Evolutionary conservation across 2,888 invertebrate genomes (phyloP), one percentile per base, ranked within the genome.

Genomic region (Dioctria linearis): DNA sequence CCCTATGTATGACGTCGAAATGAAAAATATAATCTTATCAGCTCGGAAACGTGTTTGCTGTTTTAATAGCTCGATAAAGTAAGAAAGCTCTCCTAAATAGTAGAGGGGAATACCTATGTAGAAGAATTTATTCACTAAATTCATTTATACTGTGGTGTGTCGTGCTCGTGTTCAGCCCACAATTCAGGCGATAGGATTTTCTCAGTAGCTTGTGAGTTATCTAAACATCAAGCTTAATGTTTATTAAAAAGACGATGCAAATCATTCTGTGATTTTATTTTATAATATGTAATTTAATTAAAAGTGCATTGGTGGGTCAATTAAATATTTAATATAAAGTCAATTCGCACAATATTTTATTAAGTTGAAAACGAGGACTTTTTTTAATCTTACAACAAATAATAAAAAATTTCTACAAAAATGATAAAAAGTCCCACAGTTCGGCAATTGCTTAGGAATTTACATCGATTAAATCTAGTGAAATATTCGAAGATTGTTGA

Each of bases 181-280:
- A 67, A 46, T 67, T 46, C 46, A 46, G 46, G 42, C 46, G 42
- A 13, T 67, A 67, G 46, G 67, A 67, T 9, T 13, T 67, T n/a
- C 25, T 67, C n/a, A 67, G 67, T 67, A 67, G 46, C 67, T 67
- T 67, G 37, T 13, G 46, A 43, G 67, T 46, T 67, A 25, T 25
- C 46, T 13, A 67, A 67, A 67, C 43, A 46, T 67, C 46, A 46
- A 67, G 67, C 6, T 67, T 46, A 43, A 67, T 65, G 42, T 40
- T 46, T 46, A 67, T 3, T 25, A 43, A 25, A 65, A 65, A 63
- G 13, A 42, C 65, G 3, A 42, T 65, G 39, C 39, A 65, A 65
- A 43, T 25, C 43, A 11, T 43, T 67, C 46, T 67, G 67, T 46
- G 67, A 42, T 46, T 67, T 42, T 46, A 25, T 42, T 42, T 43